Evolutionary conservation across 2,113 vertebrate species (phyloP).

Genomic region (Dipodomys spectabilis): DNA sequence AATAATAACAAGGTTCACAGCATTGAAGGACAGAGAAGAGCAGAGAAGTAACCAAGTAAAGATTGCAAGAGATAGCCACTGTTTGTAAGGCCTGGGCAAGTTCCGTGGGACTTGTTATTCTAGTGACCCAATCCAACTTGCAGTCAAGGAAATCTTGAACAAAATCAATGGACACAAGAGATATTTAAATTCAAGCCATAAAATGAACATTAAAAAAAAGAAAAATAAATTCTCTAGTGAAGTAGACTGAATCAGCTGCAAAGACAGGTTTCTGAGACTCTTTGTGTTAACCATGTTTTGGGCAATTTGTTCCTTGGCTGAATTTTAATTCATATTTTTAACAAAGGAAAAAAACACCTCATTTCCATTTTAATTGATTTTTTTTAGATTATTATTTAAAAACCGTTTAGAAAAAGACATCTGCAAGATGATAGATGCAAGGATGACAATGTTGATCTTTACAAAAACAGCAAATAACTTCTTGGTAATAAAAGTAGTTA

Average conservation of each 20-base stretch:
- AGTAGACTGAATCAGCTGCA: not conserved
- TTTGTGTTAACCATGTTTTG: not conserved
- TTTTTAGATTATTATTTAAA: slow-evolving; percentile 13
- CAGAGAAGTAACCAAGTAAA: not conserved
- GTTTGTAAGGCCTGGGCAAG: not conserved
- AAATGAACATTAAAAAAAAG: not conserved
- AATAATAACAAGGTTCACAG: not conserved
- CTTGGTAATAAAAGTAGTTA: not conserved
- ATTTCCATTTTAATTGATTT: too few relatives aligned
- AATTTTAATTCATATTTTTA: not conserved
- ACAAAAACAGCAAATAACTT: not conserved
- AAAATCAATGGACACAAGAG: slow-evolving; percentile 6
- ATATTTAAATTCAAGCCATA: not conserved
- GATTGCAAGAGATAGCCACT: not conserved
- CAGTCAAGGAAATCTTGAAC: not conserved
- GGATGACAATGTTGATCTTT: not conserved
- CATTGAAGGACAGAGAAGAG: not conserved
- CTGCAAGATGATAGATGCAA: not conserved
- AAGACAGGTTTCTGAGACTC: slow-evolving; percentile 3
- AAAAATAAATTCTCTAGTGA: not conserved
- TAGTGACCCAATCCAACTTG: not conserved
- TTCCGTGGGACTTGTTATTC: not conserved
- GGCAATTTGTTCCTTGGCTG: not conserved
- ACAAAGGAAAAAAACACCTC: too few relatives aligned
- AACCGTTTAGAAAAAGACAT: too few relatives aligned